These are phyloP conservation scores for Vanessa atalanta DNA, from an alignment of 1,140 invertebrate genomes.

Conservation along the genomic window DNA sequence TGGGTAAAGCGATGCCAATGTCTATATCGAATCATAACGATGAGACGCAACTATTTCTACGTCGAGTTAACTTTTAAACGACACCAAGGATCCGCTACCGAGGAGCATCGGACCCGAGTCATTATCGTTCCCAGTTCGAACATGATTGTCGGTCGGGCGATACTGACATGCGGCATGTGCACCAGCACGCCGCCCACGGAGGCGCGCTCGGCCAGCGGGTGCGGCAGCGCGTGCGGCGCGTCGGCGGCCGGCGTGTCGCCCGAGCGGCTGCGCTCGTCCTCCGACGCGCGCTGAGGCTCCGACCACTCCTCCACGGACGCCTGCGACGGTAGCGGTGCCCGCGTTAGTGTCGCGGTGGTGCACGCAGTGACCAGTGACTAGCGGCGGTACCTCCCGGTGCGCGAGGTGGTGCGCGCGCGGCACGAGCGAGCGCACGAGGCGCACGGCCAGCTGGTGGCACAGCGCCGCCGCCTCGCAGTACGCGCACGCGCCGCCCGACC, in stretches of 20 bases:
- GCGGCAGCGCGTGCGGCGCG: conserved; percentile 53
- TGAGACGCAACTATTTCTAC: conserved; percentile 41
- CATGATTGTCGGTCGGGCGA: no score
- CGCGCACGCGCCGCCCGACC: conserved; percentile 89
- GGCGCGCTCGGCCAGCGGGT: conserved; percentile 82
- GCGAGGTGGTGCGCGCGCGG: conserved; percentile 3
- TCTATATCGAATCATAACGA: conserved; percentile 21
- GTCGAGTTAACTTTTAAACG: conserved; percentile 5
- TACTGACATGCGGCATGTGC: conserved; percentile 93
- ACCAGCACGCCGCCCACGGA: conserved; percentile 91
- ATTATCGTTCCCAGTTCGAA: no score
- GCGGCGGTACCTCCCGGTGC: neutral
- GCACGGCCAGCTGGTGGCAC: conserved; percentile 94
- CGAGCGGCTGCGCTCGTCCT: conserved; percentile 77
- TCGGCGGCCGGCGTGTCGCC: conserved; percentile 31
- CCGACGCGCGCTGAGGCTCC: conserved; percentile 44
- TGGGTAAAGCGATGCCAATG: conserved; percentile 37
- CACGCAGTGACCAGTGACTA: no score
- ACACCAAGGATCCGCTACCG: neutral
- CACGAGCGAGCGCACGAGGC: conserved; percentile 88
- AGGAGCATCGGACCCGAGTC: neutral
- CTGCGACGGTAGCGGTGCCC: neutral
- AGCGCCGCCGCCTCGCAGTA: conserved; percentile 96
- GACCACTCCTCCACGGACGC: conserved; percentile 53
- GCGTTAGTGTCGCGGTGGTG: no score